Base-by-base conservation (phyloP, 2,113 vertebrate species). In the Sphaerodactylus townsendi region DNA sequence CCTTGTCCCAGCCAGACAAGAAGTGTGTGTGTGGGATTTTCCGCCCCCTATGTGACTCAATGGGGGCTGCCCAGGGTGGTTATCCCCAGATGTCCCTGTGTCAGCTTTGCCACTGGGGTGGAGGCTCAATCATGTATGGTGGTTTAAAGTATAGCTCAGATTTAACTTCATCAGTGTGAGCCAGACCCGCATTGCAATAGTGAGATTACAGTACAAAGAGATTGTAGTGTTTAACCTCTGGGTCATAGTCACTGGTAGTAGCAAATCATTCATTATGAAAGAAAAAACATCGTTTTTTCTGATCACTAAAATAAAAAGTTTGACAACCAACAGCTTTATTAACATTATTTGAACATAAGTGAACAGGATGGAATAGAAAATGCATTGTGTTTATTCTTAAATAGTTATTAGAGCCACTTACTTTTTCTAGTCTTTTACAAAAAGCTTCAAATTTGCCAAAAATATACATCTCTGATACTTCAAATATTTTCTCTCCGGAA, bases 361-460 rank as follows among this genome's bases (percentile, higher is more conserved):
- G 56, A 71, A 59, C 19, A n/a, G 39, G 19, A 17, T 70, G 23
- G 62, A 71, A 62, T 59, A 17, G 3, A 28, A 30, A 25, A 66
- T 46, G 9, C 2, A 33, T 46, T 28, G 28, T 79, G 4, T 46
- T 41, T 30, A 41, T 41, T 62, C 35, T 77, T 78, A 44, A 48
- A 50, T 17, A 15, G 4, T 4, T 50, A 48, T 86, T 30, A 8
- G 33, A 10, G 65, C 1, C 13, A 88, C 95, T 95, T 87, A 97
- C 97, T 95, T 97, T 97, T 87, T 96, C 94, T 48, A 98, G 93
- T 72, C 97, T 96, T 89, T 95, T 96, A 88, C 96, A 97, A 92
- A 98, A 98, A 65, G 91, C 93, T 88, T 97, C 96, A 85, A 97
- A 96, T 93, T 97, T 97, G 62, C 95, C 94, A 95, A 97, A 97